Percentiles rank a stretch among this genome's conserved stretches.
phyloP scores from a whole-genome alignment of 2,113 vertebrate genomes.

The Elachura formosa region DNA sequence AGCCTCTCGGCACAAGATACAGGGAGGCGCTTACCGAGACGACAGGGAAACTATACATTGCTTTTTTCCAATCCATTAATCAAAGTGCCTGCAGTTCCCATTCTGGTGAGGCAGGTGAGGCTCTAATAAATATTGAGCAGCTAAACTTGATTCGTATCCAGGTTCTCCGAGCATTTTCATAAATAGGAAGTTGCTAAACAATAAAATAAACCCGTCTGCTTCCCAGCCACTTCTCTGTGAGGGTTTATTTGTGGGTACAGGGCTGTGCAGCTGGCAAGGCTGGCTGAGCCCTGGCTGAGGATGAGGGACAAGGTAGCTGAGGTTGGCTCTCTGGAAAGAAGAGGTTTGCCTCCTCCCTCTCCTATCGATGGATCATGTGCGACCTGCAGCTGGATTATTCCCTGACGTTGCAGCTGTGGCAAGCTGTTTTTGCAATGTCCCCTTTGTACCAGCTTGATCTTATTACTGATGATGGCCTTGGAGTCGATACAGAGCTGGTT shows the following conservation, averaged over 20 bases:
- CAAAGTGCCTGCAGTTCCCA: constrained; percentile 30
- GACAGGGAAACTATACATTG: constrained; percentile 58
- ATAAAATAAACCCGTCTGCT: not conserved
- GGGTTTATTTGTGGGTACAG: not conserved
- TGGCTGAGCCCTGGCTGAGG: not conserved
- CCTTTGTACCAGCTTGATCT: not conserved
- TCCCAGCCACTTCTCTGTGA: not conserved
- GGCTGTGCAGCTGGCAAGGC: not conserved
- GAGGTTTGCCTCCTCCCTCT: not conserved
- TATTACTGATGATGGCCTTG: constrained; percentile 1
- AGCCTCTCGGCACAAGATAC: constrained; percentile 49
- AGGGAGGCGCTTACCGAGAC: constrained; percentile 48
- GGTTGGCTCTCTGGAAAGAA: not conserved
- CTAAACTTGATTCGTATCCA: constrained; percentile 50
- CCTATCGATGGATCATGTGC: not conserved
- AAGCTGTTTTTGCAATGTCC: not conserved
- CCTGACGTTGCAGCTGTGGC: not conserved
- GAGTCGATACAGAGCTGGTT: not conserved
- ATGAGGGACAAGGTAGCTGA: not conserved
- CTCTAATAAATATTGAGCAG: constrained; percentile 63
- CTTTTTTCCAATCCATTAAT: constrained; percentile 57
- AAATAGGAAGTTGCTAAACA: constrained; percentile 55
- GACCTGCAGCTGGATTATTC: constrained; percentile 34
- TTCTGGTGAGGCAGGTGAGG: constrained; percentile 32
- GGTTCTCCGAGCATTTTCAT: constrained; percentile 45